Percentiles rank a stretch among this genome's conserved stretches.
phyloP scores from a whole-genome alignment of 2,888 invertebrate species.

The Trachelus tabidus region DNA sequence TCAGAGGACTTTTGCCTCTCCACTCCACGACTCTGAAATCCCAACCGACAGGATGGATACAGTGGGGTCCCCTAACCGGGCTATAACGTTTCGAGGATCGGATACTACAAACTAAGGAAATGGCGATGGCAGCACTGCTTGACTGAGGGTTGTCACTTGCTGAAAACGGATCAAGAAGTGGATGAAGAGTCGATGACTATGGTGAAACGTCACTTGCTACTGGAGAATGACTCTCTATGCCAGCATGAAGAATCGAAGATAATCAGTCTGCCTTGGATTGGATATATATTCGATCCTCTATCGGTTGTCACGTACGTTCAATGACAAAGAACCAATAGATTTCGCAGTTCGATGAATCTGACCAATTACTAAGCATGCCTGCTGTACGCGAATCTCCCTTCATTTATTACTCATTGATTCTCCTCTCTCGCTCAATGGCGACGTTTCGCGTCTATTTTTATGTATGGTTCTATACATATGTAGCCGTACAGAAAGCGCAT shows the following conservation, averaged over 20 bases:
- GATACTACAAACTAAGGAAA: not conserved
- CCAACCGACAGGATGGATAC: not conserved
- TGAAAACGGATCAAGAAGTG: not conserved
- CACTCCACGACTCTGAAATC: slow-evolving; percentile 4
- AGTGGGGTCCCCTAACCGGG: slow-evolving; percentile 31
- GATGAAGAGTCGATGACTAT: not conserved
- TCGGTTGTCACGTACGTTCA: not conserved
- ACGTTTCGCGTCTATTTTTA: not conserved
- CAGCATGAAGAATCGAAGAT: not conserved
- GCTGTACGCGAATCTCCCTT: not conserved
- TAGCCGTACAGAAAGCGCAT: not conserved
- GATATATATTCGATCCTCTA: not conserved
- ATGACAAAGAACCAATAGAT: not conserved
- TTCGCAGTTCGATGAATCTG: not conserved
- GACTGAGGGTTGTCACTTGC: not conserved
- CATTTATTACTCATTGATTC: not conserved
- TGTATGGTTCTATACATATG: not conserved
- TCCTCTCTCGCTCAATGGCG: not conserved
- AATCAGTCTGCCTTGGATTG: not conserved
- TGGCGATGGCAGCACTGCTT: not conserved
- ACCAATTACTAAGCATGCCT: not conserved
- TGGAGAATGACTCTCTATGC: not conserved
- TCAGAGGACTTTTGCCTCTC: not conserved
- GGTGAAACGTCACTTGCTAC: not conserved
- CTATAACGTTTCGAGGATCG: slow-evolving; percentile 42